Base-by-base conservation (phyloP, 2,797 vertebrate genomes). In the Hirundo rustica region DNA sequence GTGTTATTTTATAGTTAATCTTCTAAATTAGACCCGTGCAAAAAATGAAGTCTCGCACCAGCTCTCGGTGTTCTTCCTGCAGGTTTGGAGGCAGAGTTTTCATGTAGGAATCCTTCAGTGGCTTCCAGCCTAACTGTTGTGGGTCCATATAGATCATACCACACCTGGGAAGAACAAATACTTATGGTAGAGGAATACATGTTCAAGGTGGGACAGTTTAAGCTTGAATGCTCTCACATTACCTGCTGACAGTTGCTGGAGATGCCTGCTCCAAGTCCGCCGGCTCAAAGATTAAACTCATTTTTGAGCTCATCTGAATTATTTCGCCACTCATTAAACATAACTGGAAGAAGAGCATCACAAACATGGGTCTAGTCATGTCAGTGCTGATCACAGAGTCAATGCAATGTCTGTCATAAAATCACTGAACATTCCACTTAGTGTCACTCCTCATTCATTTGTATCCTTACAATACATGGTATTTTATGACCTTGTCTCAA, bases 81-180 rank as follows among this genome's bases (percentile, higher is more conserved):
- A 99, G 97, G 77, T 67, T 97, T 57, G 97, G 54, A 51, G 99
- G 99, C 72, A 99, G 94, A 2, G 98, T 99, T 40, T 98, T 97
- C 98, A 99, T 97, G 94, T 99, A 99, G 5, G 99, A 99, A 94
- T 99, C 99, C 97, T 99, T 99, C 88, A 99, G 95, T 38, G 99
- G 98, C 71, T 96, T 94, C 99, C 99, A 99, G 22, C 99, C 99
- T 26, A 99, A 96, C 95, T 99, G 98, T 12, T 99, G 98, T 5
- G 99, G 97, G 88, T 99, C 99, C 99, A 99, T 99, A 93, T 99
- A 99, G 97, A 99, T 99, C 99, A 99, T 99, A 34, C 99, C 99
- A 97, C 99, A 99, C 96, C 99, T 99, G 88, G 48, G 27, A 70
- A 92, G 76, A 84, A 91, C 54, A 77, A 94, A 96, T 22, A 96